Percentiles rank a stretch among this genome's conserved stretches.
Evolutionary conservation across 1,140 invertebrate species (phyloP).

Genomic region (Drosophila sp.): DNA sequence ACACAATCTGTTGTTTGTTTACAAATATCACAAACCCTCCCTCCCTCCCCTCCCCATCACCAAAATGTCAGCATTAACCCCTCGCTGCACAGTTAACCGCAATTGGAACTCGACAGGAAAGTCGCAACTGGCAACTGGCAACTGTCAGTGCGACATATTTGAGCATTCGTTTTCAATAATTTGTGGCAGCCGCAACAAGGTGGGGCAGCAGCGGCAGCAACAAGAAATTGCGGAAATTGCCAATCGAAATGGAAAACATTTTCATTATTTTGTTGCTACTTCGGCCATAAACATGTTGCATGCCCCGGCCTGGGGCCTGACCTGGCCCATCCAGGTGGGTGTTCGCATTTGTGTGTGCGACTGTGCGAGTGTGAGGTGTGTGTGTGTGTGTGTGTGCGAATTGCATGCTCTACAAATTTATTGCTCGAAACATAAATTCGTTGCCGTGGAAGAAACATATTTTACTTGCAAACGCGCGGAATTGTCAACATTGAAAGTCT

Average conservation of each 20-base stretch:
- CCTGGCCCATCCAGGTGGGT: conserved; percentile 55
- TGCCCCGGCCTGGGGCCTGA: conserved; percentile 4
- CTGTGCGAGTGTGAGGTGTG: conserved; percentile 19
- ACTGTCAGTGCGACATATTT: conserved; percentile 65
- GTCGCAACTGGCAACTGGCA: conserved; percentile 40
- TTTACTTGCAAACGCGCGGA: conserved; percentile 60
- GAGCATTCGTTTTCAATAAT: conserved; percentile 73
- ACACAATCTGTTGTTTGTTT: conserved; percentile 27
- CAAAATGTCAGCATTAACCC: not conserved
- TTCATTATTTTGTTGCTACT: conserved; percentile 74
- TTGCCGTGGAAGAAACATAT: conserved; percentile 66
- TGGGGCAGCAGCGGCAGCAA: conserved; percentile 16
- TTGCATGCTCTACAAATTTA: conserved; percentile 55
- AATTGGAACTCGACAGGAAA: conserved; percentile 27
- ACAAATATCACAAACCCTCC: not conserved
- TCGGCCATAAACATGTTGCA: conserved; percentile 67
- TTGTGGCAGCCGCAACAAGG: conserved; percentile 45
- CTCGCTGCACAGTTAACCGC: conserved; percentile 1
- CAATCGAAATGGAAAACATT: conserved; percentile 84
- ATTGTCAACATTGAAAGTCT: conserved; percentile 65
- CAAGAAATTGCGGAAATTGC: conserved; percentile 83
- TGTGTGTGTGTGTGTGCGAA: conserved; percentile 23
- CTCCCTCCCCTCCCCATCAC: too few species aligned
- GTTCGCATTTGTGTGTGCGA: conserved; percentile 32
- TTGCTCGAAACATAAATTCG: conserved; percentile 72